Evolutionary conservation across 2,797 vertebrate genomes (phyloP).

Genomic region (Cyclopterus lumpus): DNA sequence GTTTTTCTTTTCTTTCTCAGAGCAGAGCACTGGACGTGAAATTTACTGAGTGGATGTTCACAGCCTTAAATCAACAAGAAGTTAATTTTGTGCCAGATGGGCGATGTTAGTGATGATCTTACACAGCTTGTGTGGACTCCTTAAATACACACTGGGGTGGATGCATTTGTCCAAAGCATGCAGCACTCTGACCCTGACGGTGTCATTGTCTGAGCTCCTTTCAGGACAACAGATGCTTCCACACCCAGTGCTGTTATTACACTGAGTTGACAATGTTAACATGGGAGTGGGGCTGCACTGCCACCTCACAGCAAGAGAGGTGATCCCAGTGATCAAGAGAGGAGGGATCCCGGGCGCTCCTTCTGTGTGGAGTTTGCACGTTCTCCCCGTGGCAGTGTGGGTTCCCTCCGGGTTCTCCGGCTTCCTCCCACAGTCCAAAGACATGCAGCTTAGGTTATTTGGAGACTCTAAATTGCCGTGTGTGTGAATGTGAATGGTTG

Average conservation of each 20-base stretch:
- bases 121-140: slow-evolving; percentile 26
- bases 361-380: too few relatives aligned
- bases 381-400: too few relatives aligned
- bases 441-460: too few relatives aligned
- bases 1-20: neutral
- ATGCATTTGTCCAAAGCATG: slow-evolving; percentile 6
- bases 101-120: slow-evolving; percentile 14
- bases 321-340: too few relatives aligned
- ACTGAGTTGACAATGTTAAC: too few relatives aligned
- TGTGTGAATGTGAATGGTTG: too few relatives aligned
- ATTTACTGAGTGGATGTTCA: neutral
- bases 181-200: neutral
- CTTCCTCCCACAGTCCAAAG: too few relatives aligned
- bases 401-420: too few relatives aligned
- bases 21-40: neutral
- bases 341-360: too few relatives aligned
- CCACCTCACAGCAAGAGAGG: too few relatives aligned
- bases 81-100: slow-evolving; percentile 35
- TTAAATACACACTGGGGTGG: slow-evolving; percentile 1
- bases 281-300: too few relatives aligned
- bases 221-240: neutral
- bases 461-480: too few relatives aligned
- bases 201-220: neutral
- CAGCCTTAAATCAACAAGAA: slow-evolving; percentile 6
- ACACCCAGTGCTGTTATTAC: neutral